These are phyloP conservation scores for Eueremaeus valkanovi DNA, from an alignment of 2,888 invertebrate species.

Conservation along the genomic window DNA sequence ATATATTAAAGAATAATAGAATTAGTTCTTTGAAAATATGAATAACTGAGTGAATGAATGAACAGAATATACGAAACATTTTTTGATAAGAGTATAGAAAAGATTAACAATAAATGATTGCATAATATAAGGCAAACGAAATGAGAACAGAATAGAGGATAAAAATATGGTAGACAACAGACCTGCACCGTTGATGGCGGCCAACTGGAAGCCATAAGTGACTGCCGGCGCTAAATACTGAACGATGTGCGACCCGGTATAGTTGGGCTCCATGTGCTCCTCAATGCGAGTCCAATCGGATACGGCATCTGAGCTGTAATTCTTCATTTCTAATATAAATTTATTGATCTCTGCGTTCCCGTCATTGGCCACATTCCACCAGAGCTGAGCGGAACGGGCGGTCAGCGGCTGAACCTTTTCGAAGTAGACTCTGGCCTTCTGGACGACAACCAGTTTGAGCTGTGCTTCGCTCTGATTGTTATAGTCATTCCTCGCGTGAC, in stretches of 20 bases:
- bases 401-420: constrained; percentile 41
- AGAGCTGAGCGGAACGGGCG: constrained; percentile 43
- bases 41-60: background rate
- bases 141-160: background rate
- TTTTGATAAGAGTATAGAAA: background rate
- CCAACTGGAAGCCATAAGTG: constrained; percentile 46
- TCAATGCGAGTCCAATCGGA: constrained; percentile 41
- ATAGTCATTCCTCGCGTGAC: constrained; percentile 53
- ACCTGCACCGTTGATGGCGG: constrained; percentile 47
- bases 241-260: constrained; percentile 44
- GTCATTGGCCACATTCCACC: constrained; percentile 44
- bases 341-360: constrained; percentile 44
- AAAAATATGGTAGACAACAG: background rate
- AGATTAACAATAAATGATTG: too few relatives aligned
- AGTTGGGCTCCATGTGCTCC: constrained; percentile 41
- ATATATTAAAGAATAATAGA: background rate
- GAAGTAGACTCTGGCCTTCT: constrained; percentile 44
- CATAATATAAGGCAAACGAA: background rate
- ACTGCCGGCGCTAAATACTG: constrained; percentile 44
- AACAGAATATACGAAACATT: background rate
- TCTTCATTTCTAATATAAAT: constrained; percentile 43
- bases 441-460: constrained; percentile 43
- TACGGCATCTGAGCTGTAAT: constrained; percentile 40
- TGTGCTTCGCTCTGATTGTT: constrained; percentile 42
- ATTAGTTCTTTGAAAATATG: background rate